Base-by-base conservation (phyloP, 2,888 invertebrate genomes). In the Ennomos quercinarius region DNA sequence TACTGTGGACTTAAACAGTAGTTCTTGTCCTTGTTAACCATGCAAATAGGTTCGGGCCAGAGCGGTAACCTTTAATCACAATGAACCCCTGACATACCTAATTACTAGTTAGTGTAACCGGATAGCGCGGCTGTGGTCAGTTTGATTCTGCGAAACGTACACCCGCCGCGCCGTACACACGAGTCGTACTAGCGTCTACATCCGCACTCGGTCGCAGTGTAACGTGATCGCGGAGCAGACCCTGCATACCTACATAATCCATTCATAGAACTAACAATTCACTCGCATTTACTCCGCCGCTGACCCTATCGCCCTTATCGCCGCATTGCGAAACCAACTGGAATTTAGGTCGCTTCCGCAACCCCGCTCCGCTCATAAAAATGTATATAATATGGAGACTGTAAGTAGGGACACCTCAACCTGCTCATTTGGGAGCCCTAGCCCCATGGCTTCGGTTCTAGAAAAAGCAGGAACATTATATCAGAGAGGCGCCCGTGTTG, bases 381-480 rank as follows among this genome's bases (percentile, higher is more conserved):
- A 27, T 40, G 39, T 51, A 43, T 17, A 17, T 6, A 6, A 6
- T 27, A 56, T 41, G 42, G 2, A 37, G 35, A 36, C 38, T 9
- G 41, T n/a, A 42, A 42, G 43, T 60, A 58, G 37, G 37, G 44
- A 55, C 27, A 42, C 58, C 49, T 42, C 64, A 80, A 81, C 93
- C 93, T 92, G 92, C 80, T 81, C 89, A 91, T 93, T 93, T 93
- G 92, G 92, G 92, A 90, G 81, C 80, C 87, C 77, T 80, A 85
- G 64, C 86, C 84, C 74, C 67, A 77, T 93, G 87, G 86, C 86
- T 86, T 84, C 78, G 88, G 82, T 79, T 91, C 91, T 87, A 93
- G 92, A 93, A 85, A 92, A 91, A 80, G 83, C 91, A 93, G 93
- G 91, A 72, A 92, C 60, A 93, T 87, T 77, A 86, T 82, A 86